phyloP scores from a whole-genome alignment of 2,888 invertebrate species.

The Sepioteuthis lessoniana region DNA sequence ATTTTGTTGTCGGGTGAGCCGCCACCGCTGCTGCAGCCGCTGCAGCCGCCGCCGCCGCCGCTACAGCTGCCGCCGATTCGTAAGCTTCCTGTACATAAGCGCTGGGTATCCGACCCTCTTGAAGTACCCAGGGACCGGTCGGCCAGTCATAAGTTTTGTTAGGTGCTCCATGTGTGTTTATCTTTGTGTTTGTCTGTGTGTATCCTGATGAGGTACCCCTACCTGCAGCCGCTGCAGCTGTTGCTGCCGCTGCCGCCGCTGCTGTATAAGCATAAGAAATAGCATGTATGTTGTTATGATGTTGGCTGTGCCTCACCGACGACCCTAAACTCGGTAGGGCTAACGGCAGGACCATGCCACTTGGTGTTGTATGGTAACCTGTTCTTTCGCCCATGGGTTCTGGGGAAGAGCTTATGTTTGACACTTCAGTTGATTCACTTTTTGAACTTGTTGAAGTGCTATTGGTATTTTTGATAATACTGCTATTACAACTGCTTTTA shows the following conservation, averaged over 20 bases:
- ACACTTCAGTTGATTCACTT: background rate
- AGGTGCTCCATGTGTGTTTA: background rate
- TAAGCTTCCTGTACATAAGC: conserved; percentile 41
- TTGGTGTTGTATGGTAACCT: background rate
- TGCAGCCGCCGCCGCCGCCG: background rate
- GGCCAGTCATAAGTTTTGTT: conserved; percentile 4
- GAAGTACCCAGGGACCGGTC: conserved; percentile 41
- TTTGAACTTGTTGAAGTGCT: background rate
- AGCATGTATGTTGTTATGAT: background rate
- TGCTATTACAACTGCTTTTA: conserved; percentile 15
- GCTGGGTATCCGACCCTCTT: background rate
- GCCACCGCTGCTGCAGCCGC: background rate
- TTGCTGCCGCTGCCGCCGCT: background rate
- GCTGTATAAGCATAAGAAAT: background rate
- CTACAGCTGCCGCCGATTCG: conserved; percentile 10
- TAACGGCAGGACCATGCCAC: background rate
- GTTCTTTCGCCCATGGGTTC: background rate
- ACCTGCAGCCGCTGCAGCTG: background rate
- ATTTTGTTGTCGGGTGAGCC: background rate
- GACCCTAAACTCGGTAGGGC: background rate
- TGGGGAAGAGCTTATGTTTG: background rate
- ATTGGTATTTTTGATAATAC: background rate
- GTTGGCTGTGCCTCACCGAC: background rate
- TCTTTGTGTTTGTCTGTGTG: background rate
- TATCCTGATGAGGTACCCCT: background rate